These are phyloP conservation scores for Drosophila ambigua DNA, from an alignment of 1,140 invertebrate genomes.

Conservation along the genomic window DNA sequence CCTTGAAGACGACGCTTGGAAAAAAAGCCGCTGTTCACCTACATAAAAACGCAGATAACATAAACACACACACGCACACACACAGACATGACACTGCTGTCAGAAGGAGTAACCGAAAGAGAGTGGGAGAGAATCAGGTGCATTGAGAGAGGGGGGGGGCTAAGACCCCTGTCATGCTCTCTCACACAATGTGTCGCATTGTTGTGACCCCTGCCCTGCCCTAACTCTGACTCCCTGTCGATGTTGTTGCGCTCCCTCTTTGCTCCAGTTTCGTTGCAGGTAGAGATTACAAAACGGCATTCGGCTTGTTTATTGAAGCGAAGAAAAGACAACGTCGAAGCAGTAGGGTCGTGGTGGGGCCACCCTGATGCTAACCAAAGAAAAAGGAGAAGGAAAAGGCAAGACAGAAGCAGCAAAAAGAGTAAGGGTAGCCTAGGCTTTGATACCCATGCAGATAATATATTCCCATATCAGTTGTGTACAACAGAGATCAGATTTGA, in stretches of 20 bases:
- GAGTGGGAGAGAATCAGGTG: constrained; percentile 43
- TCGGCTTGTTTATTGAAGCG: constrained; percentile 46
- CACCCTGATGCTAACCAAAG: neutral
- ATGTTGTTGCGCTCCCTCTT: constrained; percentile 21
- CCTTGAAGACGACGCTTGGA: constrained; percentile 20
- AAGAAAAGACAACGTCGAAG: constrained; percentile 1
- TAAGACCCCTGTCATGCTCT: constrained; percentile 13
- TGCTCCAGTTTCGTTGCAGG: constrained; percentile 67
- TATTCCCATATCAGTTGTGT: too few species aligned
- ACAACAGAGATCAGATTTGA: too few species aligned
- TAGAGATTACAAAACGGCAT: constrained; percentile 72
- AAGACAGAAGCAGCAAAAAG: neutral
- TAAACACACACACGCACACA: constrained; percentile 20
- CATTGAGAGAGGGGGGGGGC: constrained; percentile 3
- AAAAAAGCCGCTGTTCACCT: constrained; percentile 56
- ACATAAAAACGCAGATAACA: constrained; percentile 44
- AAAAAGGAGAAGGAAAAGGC: neutral
- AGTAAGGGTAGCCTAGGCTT: too few species aligned
- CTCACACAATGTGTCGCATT: constrained; percentile 31
- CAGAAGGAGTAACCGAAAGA: constrained; percentile 13
- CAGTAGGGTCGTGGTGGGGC: constrained; percentile 11
- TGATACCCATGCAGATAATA: too few species aligned
- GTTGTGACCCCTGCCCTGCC: constrained; percentile 38
- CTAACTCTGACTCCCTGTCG: neutral
- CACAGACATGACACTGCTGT: constrained; percentile 3